Base-by-base conservation (phyloP, 1,140 invertebrate genomes). In the Spodoptera frugiperda region DNA sequence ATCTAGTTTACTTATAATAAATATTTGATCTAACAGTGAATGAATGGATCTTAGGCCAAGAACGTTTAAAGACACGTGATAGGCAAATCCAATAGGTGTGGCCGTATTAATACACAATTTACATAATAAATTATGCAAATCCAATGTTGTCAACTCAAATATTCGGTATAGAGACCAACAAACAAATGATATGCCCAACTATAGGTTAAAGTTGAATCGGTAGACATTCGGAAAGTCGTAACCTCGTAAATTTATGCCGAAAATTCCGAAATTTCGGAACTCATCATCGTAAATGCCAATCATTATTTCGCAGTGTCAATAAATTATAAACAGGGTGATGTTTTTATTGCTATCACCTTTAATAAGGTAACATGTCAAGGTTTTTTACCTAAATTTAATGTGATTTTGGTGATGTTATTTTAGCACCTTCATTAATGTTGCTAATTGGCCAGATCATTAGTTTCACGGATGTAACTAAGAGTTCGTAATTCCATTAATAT, bases 291-390 rank as follows among this genome's bases (percentile, higher is more conserved):
- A 12, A 67, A 49, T 21, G 44, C 25, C 55, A 73, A 73, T 17
- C 39, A 61, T 48, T 5, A 57, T 73, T 73, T 73, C 55, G 46
- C 39, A 61, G 53, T 6, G 14, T 57, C 68, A 46, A 57, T 73
- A 73, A 73, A 73, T 73, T 73, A 67, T 49, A 17, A 9, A 72
- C 15, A 61, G 21, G 2, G 1, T 33, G 54, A 73, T 25, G 44
- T 49, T 48, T 73, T 72, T 73, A 73, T 48, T 61, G 17, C 55
- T 21, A 48, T 25, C 14, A 61, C 44, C 55, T 61, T 59, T 73
- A 61, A 61, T 39, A 46, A 71, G 11, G 5, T 25, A 54, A 6
- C 55, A 33, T 73, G 71, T 73, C 71, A 73, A 73, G 71, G 71
- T 12, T 44, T 21, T 4, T 48, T 39, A 39, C 33, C 33, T 39